These are phyloP conservation scores for Blastobasis lacticolella DNA, from an alignment of 2,888 invertebrate species.

Conservation along the genomic window DNA sequence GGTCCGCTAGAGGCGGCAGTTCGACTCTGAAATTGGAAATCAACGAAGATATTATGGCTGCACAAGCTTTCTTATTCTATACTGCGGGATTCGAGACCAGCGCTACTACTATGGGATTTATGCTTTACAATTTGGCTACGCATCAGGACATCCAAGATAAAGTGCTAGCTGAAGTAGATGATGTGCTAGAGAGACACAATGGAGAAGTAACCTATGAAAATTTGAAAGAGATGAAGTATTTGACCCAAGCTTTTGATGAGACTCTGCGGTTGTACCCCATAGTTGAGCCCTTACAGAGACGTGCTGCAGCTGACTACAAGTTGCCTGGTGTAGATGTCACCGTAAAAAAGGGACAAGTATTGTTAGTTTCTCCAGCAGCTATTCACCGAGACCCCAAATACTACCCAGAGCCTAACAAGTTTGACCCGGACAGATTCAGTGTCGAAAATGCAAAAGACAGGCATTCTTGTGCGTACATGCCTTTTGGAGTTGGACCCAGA, in stretches of 20 bases:
- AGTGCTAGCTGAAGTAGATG: slow-evolving; percentile 34
- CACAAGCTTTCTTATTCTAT: slow-evolving; percentile 57
- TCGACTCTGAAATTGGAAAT: slow-evolving; percentile 18
- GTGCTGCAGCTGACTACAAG: no score
- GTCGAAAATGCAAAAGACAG: no score
- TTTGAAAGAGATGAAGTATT: slow-evolving; percentile 44
- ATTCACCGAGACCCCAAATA: no score
- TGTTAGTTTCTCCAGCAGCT: no score
- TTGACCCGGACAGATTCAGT: no score
- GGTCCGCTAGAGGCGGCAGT: slow-evolving; percentile 16
- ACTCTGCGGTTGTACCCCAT: no score
- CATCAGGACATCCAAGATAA: slow-evolving; percentile 48
- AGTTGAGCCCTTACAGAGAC: no score
- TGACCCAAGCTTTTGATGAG: slow-evolving; percentile 39
- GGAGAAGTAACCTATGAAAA: slow-evolving; percentile 45
- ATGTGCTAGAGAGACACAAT: slow-evolving; percentile 27
- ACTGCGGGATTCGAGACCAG: slow-evolving; percentile 59
- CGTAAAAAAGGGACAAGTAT: no score
- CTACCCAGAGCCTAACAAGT: no score
- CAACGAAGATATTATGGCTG: slow-evolving; percentile 27
- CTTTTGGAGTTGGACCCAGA: no score
- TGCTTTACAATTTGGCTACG: slow-evolving; percentile 41
- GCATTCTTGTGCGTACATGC: no score
- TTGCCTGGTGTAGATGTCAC: slow-evolving; percentile 9
- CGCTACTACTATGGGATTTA: slow-evolving; percentile 44